These are phyloP conservation scores for Drosophila seguyi DNA, from an alignment of 1,140 invertebrate species.

Conservation along the genomic window DNA sequence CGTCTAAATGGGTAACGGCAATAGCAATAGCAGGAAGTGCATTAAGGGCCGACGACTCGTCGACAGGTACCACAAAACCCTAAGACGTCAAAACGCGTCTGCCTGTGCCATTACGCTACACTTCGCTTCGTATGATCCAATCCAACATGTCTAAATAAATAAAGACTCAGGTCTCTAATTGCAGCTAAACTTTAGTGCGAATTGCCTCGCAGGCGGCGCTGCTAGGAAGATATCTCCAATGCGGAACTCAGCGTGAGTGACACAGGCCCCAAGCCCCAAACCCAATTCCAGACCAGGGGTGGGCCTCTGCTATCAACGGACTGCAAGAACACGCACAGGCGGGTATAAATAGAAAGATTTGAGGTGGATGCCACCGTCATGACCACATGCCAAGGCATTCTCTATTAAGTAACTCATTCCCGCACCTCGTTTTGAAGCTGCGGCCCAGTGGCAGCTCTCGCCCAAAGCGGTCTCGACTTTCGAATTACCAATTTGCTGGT, in stretches of 20 bases:
- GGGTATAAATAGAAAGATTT: constrained; percentile 40
- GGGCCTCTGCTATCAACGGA: constrained; percentile 5
- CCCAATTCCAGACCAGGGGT: constrained; percentile 3
- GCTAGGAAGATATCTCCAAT: background rate
- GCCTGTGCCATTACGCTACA: constrained; percentile 6
- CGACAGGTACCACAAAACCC: constrained; percentile 52
- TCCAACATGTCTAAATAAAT: background rate
- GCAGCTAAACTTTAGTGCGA: background rate
- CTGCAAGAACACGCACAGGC: constrained; percentile 3
- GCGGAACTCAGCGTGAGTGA: constrained; percentile 38
- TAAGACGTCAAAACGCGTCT: constrained; percentile 1
- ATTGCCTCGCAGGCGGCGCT: background rate
- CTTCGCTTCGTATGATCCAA: background rate
- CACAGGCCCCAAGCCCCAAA: constrained; percentile 2
- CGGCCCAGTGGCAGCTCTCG: constrained; percentile 18
- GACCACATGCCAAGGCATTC: constrained; percentile 50
- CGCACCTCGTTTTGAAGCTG: constrained; percentile 4
- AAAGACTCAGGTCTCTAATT: no score
- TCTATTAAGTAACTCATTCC: constrained; percentile 43
- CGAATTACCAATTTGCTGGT: constrained; percentile 56
- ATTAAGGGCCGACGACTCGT: constrained; percentile 8
- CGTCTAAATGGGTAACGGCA: constrained; percentile 15
- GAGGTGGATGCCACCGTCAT: constrained; percentile 24
- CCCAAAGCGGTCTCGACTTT: constrained; percentile 75
- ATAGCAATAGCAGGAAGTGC: constrained; percentile 37